Percentiles rank a stretch among this genome's conserved stretches.
phyloP scores from a whole-genome alignment of 1,140 invertebrate species.

The Drosophila simulans region DNA sequence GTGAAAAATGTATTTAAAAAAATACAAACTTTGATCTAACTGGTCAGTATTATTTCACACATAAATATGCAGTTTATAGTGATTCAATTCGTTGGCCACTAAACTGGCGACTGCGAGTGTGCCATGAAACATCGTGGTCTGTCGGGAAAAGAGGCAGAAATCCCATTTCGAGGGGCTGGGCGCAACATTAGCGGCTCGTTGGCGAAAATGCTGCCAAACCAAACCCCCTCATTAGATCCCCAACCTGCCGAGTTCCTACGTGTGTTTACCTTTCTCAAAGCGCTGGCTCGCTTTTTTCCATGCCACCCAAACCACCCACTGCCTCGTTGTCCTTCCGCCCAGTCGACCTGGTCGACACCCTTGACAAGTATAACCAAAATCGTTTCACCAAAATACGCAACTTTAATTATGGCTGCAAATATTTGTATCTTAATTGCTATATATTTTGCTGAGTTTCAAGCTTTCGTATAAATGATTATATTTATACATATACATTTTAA shows the following conservation, averaged over 20 bases:
- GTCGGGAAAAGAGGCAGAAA: background rate
- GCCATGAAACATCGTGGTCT: conserved; percentile 5
- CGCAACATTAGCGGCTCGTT: conserved; percentile 66
- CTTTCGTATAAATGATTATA: too few species aligned
- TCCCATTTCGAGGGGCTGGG: conserved; percentile 11
- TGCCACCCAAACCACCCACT: conserved; percentile 3
- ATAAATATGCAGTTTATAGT: too few species aligned
- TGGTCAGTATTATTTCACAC: too few species aligned
- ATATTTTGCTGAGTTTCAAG: too few species aligned
- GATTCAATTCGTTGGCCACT: too few species aligned
- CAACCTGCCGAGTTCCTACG: background rate
- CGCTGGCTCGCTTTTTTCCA: conserved; percentile 38
- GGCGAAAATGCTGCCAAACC: conserved; percentile 32
- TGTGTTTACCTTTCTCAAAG: conserved; percentile 55
- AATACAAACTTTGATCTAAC: too few species aligned
- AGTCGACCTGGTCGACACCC: conserved; percentile 25
- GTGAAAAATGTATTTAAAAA: too few species aligned
- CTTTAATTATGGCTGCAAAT: too few species aligned
- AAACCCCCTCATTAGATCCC: conserved; percentile 24
- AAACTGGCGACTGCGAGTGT: conserved; percentile 1
- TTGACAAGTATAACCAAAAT: conserved; percentile 12
- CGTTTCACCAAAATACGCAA: too few species aligned
- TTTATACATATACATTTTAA: too few species aligned
- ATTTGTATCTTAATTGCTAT: too few species aligned
- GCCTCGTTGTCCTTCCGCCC: background rate